Conservation (phyloP, 2,797 vertebrate species). For the Oophaga sylvatica region DNA sequence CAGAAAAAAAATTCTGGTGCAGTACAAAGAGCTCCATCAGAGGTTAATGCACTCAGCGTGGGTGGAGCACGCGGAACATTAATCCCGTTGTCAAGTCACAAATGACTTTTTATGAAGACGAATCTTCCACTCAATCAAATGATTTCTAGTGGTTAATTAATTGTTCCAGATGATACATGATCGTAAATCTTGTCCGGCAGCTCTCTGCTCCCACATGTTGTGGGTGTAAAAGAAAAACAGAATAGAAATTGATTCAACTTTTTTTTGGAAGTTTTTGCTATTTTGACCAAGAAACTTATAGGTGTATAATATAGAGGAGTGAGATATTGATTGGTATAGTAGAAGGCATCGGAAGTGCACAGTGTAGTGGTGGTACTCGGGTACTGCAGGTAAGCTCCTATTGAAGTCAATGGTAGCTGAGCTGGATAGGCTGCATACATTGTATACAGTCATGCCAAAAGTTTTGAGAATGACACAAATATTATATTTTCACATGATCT, state of each 20-base stretch:
- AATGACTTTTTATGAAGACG: slow-evolving; percentile 26
- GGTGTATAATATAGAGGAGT: too few relatives aligned
- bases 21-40: background rate
- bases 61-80: background rate
- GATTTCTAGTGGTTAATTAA: slow-evolving; percentile 31
- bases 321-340: too few relatives aligned
- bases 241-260: background rate
- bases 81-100: background rate
- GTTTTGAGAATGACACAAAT: too few relatives aligned
- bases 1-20: too few relatives aligned
- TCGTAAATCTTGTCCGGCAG: slow-evolving; percentile 7
- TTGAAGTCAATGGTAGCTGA: too few relatives aligned
- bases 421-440: too few relatives aligned
- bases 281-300: background rate
- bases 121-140: slow-evolving; percentile 12
- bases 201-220: background rate
- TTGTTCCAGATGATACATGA: background rate
- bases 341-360: too few relatives aligned
- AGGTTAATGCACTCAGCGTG: background rate
- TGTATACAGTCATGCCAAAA: too few relatives aligned
- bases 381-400: too few relatives aligned
- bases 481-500: too few relatives aligned
- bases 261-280: background rate
- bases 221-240: background rate
- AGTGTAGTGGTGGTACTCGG: too few relatives aligned